Evolutionary conservation across 2,113 vertebrate species (phyloP).

Genomic region (Corythaeola cristata): DNA sequence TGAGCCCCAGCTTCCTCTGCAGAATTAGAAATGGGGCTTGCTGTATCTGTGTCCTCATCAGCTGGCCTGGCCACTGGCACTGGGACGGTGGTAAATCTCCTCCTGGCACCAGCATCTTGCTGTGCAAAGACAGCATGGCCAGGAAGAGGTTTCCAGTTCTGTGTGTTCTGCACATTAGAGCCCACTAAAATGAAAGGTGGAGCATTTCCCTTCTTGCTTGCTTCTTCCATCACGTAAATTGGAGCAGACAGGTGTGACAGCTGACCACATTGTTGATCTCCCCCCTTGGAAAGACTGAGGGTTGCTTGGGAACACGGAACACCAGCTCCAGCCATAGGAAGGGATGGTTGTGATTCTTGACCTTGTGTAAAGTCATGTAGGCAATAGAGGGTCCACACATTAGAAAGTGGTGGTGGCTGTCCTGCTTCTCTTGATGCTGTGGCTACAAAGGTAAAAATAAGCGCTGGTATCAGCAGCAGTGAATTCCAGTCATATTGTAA

Average conservation of each 20-base stretch:
- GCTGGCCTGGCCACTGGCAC: slow-evolving; percentile 55
- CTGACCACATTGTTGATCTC: slow-evolving; percentile 17
- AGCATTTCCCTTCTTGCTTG: slow-evolving; percentile 20
- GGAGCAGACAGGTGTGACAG: slow-evolving; percentile 54
- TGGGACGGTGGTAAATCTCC: slow-evolving; percentile 32
- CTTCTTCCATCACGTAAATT: slow-evolving; percentile 53
- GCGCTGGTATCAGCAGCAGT: slow-evolving; percentile 34
- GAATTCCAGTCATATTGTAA: slow-evolving; percentile 29
- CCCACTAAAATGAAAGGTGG: slow-evolving; percentile 68
- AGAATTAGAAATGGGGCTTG: neutral
- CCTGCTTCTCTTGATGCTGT: slow-evolving; percentile 64
- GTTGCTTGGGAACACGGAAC: slow-evolving; percentile 40
- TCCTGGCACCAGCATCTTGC: neutral
- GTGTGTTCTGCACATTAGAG: slow-evolving; percentile 39
- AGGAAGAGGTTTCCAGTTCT: slow-evolving; percentile 53
- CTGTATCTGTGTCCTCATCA: neutral
- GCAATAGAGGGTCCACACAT: slow-evolving; percentile 68
- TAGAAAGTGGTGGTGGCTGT: slow-evolving; percentile 65
- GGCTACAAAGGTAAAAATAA: slow-evolving; percentile 65
- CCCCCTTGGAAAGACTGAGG: slow-evolving; percentile 36
- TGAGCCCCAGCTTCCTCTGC: slow-evolving; percentile 23
- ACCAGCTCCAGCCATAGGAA: neutral
- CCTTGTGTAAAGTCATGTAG: slow-evolving; percentile 64
- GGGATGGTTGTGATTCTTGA: slow-evolving; percentile 56
- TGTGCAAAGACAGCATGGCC: slow-evolving; percentile 21